Base-by-base conservation (phyloP, 2,113 vertebrate species). In the Sigmodon hispidus region DNA sequence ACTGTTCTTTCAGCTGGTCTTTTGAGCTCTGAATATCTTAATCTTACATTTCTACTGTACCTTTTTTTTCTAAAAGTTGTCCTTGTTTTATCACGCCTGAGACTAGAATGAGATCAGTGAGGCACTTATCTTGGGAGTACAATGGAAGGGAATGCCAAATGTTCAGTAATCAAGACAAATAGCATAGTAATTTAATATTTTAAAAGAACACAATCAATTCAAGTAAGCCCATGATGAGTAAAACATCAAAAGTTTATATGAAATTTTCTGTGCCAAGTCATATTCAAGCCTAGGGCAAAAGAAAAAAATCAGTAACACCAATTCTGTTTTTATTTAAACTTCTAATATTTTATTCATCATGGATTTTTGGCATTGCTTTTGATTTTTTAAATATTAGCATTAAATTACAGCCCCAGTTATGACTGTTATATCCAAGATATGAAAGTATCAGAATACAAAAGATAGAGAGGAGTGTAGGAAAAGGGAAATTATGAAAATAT, bases 361-460 rank as follows among this genome's bases (percentile, higher is more conserved):
- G 48, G 80, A 94, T 94, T 96, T 97, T 96, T 96, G 87, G 65
- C 43, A 96, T 96, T 92, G 88, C 95, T 93, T 94, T 97, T 92
- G 43, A 87, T 87, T 94, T 91, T 96, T 84, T 52, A 79, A 90
- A 24, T 69, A 95, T 83, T 79, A 83, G n/a, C 80, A 92, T 93
- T 95, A 89, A 96, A 86, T 90, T 93, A 40, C 21, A 69, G n/a
- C 12, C 29, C 40, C 24, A 50, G 15, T n/a, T 36, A 36, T 88
- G 24, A 40, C 65, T 50, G 19, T 81, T 50, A 90, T 13, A 86
- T 63, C 34, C 73, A 45, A 90, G 93, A 83, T 87, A 24, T 85
- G 48, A 70, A 48, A 61, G 17, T 73, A 34, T 57, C 77, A 85
- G 61, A 69, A 50, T 87, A 85, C 3, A 55, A 86, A 96, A 26